These are phyloP conservation scores for Semotilus atromaculatus DNA, from an alignment of 2,797 vertebrate genomes.

Conservation along the genomic window DNA sequence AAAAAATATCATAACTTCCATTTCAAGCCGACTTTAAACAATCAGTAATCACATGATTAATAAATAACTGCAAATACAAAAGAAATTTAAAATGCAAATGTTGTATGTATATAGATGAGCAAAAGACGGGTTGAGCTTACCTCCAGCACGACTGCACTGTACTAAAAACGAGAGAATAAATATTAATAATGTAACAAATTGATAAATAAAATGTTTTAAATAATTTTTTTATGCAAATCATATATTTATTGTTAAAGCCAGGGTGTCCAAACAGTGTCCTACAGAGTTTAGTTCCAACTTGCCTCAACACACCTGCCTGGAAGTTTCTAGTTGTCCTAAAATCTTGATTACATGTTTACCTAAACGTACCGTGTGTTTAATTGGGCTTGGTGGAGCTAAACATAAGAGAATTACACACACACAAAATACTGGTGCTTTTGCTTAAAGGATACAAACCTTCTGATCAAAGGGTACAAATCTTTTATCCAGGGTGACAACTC, in stretches of 20 bases:
- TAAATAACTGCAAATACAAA: neutral
- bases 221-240: neutral
- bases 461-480: slow-evolving; percentile 68
- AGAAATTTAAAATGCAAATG: neutral
- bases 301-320: neutral
- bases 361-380: neutral
- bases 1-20: no score
- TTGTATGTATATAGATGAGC: neutral
- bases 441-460: slow-evolving; percentile 60
- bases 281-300: neutral
- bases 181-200: neutral
- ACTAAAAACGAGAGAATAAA: slow-evolving; percentile 61
- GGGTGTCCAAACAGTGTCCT: neutral
- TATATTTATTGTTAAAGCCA: neutral
- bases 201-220: neutral
- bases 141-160: slow-evolving; percentile 62
- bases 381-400: neutral
- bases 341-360: neutral
- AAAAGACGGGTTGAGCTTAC: slow-evolving; percentile 58
- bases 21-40: neutral
- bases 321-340: neutral
- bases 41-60: neutral
- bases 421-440: neutral
- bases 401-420: neutral
- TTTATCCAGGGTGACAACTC: slow-evolving; percentile 79